These are phyloP conservation scores for Rhynchonycteris naso DNA, from an alignment of 2,797 vertebrate genomes.

Conservation along the genomic window DNA sequence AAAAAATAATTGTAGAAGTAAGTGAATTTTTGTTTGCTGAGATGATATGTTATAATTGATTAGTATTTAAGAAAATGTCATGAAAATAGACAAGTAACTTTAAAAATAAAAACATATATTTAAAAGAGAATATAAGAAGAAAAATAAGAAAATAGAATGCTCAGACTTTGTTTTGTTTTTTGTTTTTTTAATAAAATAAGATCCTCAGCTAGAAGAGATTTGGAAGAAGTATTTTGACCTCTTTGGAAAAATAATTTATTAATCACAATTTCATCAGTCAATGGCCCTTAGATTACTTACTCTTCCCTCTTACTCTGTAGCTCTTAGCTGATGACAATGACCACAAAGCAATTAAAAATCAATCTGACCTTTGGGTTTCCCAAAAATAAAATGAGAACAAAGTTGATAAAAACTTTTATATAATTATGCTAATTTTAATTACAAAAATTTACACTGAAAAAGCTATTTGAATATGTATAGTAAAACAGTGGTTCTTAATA, in stretches of 20 bases:
- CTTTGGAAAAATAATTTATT: not conserved
- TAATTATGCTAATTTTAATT: not conserved
- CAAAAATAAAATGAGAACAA: not conserved
- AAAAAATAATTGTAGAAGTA: not conserved
- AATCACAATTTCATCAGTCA: not conserved
- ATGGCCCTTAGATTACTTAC: not conserved
- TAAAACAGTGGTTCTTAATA: not conserved
- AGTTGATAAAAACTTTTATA: not conserved
- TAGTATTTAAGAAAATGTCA: not conserved
- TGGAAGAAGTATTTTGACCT: not conserved
- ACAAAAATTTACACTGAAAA: not conserved
- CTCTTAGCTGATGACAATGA: not conserved
- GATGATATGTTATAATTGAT: not conserved
- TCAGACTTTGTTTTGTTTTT: not conserved
- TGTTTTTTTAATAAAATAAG: not conserved
- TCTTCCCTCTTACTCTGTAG: not conserved
- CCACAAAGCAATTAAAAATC: constrained; percentile 52
- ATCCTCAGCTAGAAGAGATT: not conserved
- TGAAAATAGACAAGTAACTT: not conserved
- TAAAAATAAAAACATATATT: not conserved
- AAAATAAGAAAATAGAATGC: not conserved
- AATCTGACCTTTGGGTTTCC: not conserved
- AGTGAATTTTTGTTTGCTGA: not conserved
- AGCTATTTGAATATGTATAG: not conserved
- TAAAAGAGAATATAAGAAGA: not conserved